Conservation (phyloP, 1,140 invertebrate genomes). For the Diuraphis noxia region DNA sequence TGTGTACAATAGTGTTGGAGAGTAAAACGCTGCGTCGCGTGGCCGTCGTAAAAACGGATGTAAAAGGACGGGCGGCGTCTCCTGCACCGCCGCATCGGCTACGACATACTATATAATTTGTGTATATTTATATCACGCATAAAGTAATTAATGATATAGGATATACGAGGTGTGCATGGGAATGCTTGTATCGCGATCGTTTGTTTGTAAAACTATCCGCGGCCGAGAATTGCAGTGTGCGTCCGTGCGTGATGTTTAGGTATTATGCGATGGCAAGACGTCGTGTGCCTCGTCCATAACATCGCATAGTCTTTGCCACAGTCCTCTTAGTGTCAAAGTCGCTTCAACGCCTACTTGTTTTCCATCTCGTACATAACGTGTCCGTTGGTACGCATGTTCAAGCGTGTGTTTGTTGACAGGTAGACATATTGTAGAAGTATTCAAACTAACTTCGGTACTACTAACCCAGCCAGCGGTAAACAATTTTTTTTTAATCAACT, state of each 20-base stretch:
- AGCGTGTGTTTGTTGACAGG: not conserved
- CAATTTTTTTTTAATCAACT: not conserved
- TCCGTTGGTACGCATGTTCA: not conserved
- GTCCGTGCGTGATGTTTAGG: not conserved
- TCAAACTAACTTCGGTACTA: not conserved
- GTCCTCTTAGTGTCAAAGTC: not conserved
- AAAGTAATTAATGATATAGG: not conserved
- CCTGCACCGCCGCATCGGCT: not conserved
- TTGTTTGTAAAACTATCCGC: not conserved
- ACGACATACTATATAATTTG: not conserved
- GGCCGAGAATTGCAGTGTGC: not conserved
- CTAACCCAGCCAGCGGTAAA: not conserved
- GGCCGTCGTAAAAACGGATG: slow-evolving; percentile 8
- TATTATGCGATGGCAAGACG: not conserved
- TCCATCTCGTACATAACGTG: not conserved
- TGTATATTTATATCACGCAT: not conserved
- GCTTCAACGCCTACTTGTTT: not conserved
- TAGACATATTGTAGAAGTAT: not conserved
- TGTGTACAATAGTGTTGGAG: not conserved
- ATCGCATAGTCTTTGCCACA: not conserved
- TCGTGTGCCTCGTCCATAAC: not conserved
- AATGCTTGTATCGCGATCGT: not conserved
- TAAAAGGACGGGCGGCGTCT: not conserved
- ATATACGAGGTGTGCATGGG: not conserved
- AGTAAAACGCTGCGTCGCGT: not conserved